Evolutionary conservation across 2,113 vertebrate genomes (phyloP), one percentile per base, ranked within the genome.

Genomic region (Salminus brasiliensis): DNA sequence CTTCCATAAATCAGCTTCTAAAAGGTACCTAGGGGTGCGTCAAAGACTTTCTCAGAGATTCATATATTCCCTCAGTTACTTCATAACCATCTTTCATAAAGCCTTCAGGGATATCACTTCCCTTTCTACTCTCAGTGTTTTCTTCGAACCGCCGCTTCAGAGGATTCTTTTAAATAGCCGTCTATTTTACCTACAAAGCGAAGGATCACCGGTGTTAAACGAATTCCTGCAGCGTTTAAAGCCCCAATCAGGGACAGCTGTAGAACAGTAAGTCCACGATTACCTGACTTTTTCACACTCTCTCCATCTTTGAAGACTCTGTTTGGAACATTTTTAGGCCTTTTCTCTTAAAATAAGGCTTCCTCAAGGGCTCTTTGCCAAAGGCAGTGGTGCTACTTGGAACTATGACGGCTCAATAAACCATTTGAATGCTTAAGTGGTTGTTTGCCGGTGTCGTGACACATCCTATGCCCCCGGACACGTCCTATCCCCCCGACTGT

Each of bases 41-140:
- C n/a, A 27, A 25, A 52, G 39, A 53, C 39, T 27, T 57, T 72
- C 36, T 36, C 52, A 59, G 21, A 72, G 29, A 4, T 41, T 21
- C 49, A 34, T 55, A 34, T 39, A 52, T 73, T 41, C n/a, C 23
- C 52, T 39, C 13, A 3, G 21, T 57, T 32, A 72, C 70, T 72
- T 57, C 25, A 72, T 73, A 59, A 73, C 13, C 36, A 6, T 29
- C 25, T 59, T 25, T 73, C 36, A 60, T 60, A 29, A 73, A 73
- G 53, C 36, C 71, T 41, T 73, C 36, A 18, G 32, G 55, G 36
- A 43, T 15, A 27, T 43, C 36, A 12, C 36, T 57, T 25, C 18
- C n/a, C 52, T 57, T 57, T 53, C 30, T 27, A 1, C 39, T 60
- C 63, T 60, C 66, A 12, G 45, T 13, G 34, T 9, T 8, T 47